Conservation (phyloP, 2,888 invertebrate genomes). For the Spodoptera exigua region DNA sequence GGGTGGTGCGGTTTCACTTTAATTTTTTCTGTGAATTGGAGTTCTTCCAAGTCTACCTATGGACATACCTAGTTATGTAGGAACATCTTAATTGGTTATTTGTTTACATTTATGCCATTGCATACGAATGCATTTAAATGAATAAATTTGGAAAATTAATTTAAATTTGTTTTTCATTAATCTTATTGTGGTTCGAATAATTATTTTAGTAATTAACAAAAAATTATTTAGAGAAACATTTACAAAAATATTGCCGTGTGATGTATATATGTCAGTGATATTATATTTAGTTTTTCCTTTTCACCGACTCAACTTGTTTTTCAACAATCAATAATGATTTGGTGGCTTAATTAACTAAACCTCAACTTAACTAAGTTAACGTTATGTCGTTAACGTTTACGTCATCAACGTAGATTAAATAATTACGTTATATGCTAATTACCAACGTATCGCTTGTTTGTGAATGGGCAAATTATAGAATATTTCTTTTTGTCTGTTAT, state of each 20-base stretch:
- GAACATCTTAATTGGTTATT: conserved; percentile 2
- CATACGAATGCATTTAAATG: background rate
- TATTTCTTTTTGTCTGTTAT: background rate
- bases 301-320: background rate
- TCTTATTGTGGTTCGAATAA: too few species aligned
- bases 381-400: conserved; percentile 18
- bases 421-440: conserved; percentile 33
- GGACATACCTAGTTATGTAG: too few species aligned
- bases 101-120: conserved; percentile 16
- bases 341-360: conserved; percentile 22
- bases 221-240: too few species aligned
- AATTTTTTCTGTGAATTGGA: conserved; percentile 7
- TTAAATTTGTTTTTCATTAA: too few species aligned
- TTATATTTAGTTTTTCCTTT: background rate
- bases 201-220: too few species aligned
- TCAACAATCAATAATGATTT: conserved; percentile 1
- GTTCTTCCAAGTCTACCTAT: conserved; percentile 1
- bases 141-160: background rate
- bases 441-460: conserved; percentile 12
- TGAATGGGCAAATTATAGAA: background rate
- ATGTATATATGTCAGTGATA: too few species aligned
- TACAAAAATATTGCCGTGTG: too few species aligned
- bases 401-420: conserved; percentile 7
- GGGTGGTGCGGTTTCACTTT: background rate
- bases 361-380: conserved; percentile 9